phyloP scores from a whole-genome alignment of 2,113 vertebrate genomes.

The Accipiter virgatus region DNA sequence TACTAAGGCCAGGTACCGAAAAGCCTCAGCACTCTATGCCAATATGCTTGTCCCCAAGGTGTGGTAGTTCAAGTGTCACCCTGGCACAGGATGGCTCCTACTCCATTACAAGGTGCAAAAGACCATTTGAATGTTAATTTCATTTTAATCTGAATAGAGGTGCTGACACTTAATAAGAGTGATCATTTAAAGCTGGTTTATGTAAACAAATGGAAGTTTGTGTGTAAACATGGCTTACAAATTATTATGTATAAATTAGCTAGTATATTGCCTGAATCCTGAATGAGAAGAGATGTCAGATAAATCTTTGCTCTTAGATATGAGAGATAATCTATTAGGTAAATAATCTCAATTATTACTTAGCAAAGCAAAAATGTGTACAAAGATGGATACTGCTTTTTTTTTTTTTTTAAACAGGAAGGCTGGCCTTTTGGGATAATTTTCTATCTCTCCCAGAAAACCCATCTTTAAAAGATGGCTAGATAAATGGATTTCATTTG shows the following conservation, averaged over 20 bases:
- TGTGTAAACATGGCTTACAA: not conserved
- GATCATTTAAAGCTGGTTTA: not conserved
- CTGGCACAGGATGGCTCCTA: accelerated
- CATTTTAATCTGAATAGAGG: not conserved
- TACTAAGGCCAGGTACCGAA: not conserved
- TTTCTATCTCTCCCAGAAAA: not conserved
- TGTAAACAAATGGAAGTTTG: not conserved
- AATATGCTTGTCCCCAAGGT: not conserved
- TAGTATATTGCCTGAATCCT: not conserved
- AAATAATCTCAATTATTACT: not conserved
- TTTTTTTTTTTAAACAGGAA: not conserved
- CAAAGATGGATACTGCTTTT: not conserved
- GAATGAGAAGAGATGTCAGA: not conserved
- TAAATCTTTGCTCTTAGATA: not conserved
- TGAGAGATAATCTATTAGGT: not conserved
- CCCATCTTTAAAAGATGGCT: not conserved
- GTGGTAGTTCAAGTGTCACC: not conserved
- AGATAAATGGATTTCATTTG: not conserved
- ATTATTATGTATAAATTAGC: not conserved
- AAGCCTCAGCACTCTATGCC: not conserved
- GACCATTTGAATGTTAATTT: not conserved
- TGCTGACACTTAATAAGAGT: not conserved
- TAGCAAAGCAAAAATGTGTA: not conserved
- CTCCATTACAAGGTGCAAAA: not conserved
- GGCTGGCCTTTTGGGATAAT: not conserved